Evolutionary conservation across 2,797 vertebrate genomes (phyloP).

Genomic region (Buceros bicornis): DNA sequence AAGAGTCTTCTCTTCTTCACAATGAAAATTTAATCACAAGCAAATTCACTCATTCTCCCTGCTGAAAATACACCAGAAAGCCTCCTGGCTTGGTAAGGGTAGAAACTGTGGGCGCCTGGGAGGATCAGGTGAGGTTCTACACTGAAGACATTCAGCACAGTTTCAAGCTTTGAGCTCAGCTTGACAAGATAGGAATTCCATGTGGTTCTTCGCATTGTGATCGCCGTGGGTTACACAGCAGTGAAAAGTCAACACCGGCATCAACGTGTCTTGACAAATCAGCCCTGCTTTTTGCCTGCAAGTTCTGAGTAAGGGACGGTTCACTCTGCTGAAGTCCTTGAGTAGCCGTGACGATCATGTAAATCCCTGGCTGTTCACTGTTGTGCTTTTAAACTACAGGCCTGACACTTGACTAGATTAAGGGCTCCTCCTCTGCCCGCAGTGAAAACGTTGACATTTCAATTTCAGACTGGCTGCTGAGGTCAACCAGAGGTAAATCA

Average conservation of each 20-base stretch:
- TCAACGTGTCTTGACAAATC: neutral
- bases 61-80: constrained; percentile 44
- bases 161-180: constrained; percentile 48
- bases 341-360: neutral
- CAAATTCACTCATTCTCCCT: constrained; percentile 49
- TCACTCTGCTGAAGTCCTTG: constrained; percentile 26
- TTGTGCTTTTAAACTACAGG: constrained; percentile 30
- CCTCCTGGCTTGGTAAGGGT: neutral
- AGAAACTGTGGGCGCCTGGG: neutral
- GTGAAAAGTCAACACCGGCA: constrained; percentile 28
- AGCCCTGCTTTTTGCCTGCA: neutral
- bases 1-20: constrained; percentile 33
- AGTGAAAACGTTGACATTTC: neutral
- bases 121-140: constrained; percentile 16
- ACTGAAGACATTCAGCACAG: neutral
- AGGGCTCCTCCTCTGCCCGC: neutral
- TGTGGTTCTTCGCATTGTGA: constrained; percentile 30
- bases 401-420: neutral
- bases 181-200: neutral
- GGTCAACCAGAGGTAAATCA: neutral
- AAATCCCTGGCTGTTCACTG: constrained; percentile 33
- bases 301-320: neutral
- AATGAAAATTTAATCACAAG: constrained; percentile 71
- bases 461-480: neutral
- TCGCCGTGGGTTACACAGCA: constrained; percentile 20